Evolutionary conservation across 2,888 invertebrate genomes (phyloP), one percentile per base, ranked within the genome.

Genomic region (Drosophila austrosaltans): DNA sequence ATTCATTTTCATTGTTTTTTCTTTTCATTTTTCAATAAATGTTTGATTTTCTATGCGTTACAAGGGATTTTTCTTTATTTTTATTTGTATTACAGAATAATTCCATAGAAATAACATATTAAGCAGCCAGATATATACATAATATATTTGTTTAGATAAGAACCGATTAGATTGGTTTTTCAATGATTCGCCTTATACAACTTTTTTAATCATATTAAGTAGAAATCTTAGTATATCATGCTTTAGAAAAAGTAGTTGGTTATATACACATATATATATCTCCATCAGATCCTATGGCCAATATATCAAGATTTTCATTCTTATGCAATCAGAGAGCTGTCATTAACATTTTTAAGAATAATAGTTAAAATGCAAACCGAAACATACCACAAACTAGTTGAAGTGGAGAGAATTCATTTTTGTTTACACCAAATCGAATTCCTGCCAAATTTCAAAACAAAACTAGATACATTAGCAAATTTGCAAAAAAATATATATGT

Each of bases 1-100:
- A 75, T 67, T 69, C 53, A 58, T 75, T 75, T 6, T 53, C 30
- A 60, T 64, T 62, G 63, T 64, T 75, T 68, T 53, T 32, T 32
- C 5, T 36, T 36, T 64, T 64, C 16, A 16, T 16, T 56, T 56
- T 74, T 74, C 30, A 69, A 75, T 63, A 73, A 74, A 73, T 63
- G 75, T 75, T 73, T 58, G 10, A 73, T 66, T 30, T 30, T 60
- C 20, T 56, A 65, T 73, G 30, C 32, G 48, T 48, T 48, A 48
- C 22, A 22, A 48, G 48, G 22, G 3, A 25, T 25, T 48, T 48
- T 22, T 10, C 32, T 32, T 32, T 5, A 6, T 22, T 22, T 22
- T 22, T 25, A 16, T 44, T 20, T 20, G 1, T 20, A 20, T 12
- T 12, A 4, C 25, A 36, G 1, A 36, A 36, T 25, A 12, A 30